phyloP scores from a whole-genome alignment of 2,888 invertebrate species.

The Philaethria dido region DNA sequence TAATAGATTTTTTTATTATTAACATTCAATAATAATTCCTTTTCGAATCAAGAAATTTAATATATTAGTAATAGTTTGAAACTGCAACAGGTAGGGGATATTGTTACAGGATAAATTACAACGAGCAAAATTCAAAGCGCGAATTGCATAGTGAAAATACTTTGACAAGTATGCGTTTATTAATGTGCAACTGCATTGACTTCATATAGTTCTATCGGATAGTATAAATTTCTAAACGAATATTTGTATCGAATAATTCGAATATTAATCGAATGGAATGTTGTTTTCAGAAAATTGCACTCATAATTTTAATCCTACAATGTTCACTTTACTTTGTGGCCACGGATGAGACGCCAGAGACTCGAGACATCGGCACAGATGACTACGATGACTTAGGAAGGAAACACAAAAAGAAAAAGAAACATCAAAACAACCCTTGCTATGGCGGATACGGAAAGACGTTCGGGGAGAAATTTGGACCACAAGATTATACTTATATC shows the following conservation, averaged over 20 bases:
- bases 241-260: background rate
- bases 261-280: slow-evolving; percentile 26
- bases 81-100: background rate
- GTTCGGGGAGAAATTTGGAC: slow-evolving; percentile 60
- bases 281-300: slow-evolving; percentile 54
- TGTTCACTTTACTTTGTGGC: slow-evolving; percentile 50
- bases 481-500: slow-evolving; percentile 67
- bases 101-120: background rate
- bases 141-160: slow-evolving; percentile 9
- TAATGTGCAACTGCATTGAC: slow-evolving; percentile 8
- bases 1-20: too few species aligned
- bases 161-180: slow-evolving; percentile 10
- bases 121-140: background rate
- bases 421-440: slow-evolving; percentile 62
- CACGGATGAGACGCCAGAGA: slow-evolving; percentile 54
- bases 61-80: background rate
- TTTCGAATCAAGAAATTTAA: background rate
- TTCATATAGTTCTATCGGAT: background rate
- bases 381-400: slow-evolving; percentile 63
- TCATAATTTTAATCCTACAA: slow-evolving; percentile 55
- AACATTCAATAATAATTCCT: background rate
- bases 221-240: too few species aligned
- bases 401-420: slow-evolving; percentile 64
- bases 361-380: slow-evolving; percentile 57
- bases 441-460: slow-evolving; percentile 59